phyloP scores from a whole-genome alignment of 2,888 invertebrate genomes.

The Chaitophorus viminalis region DNA sequence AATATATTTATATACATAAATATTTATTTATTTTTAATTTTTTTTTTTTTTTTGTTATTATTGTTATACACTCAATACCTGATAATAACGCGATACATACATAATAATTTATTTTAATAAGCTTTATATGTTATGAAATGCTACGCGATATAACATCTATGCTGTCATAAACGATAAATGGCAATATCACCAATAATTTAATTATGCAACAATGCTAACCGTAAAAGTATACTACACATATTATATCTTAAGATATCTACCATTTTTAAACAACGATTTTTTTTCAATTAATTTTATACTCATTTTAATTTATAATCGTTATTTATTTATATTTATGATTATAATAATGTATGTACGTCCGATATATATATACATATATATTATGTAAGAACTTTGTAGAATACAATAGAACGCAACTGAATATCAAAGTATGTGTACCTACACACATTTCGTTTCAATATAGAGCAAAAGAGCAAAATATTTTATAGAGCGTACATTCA shows the following conservation, averaged over 20 bases:
- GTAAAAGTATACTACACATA: neutral
- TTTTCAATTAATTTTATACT: conserved; percentile 13
- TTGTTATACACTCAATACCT: neutral
- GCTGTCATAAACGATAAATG: neutral
- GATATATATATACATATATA: neutral
- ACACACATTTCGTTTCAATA: neutral
- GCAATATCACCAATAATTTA: conserved; percentile 7
- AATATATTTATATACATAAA: neutral
- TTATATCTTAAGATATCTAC: conserved; percentile 19
- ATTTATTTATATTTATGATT: neutral
- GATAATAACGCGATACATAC: neutral
- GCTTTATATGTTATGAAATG: conserved; percentile 30
- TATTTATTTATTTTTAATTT: neutral
- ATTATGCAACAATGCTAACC: neutral
- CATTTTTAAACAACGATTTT: conserved; percentile 10
- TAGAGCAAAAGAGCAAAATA: conserved; percentile 51
- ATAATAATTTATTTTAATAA: neutral
- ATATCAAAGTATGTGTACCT: neutral
- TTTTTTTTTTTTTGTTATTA: conserved; percentile 26
- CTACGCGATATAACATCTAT: neutral
- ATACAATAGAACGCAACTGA: neutral
- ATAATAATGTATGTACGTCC: neutral
- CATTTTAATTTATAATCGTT: neutral
- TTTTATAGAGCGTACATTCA: conserved; percentile 35
- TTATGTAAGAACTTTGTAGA: neutral